Evolutionary conservation across 1,140 invertebrate genomes (phyloP), one percentile per base, ranked within the genome.

Genomic region (Sogatella furcifera): DNA sequence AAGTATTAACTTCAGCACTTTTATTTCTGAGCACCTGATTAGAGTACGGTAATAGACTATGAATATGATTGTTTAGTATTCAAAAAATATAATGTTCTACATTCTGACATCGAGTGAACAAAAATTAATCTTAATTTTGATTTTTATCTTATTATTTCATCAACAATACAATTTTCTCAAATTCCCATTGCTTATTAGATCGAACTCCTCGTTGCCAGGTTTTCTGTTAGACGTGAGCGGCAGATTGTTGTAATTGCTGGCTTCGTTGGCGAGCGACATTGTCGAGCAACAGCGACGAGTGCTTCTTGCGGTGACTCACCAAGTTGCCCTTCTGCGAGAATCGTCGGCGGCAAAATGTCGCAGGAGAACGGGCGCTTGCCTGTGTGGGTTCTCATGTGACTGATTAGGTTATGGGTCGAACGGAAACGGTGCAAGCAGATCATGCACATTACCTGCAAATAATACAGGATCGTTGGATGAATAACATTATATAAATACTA

Each of bases 301-400:
- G 89, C 70, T 92, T 95, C 73, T 92, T 92, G 49, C 90, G 79
- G 70, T 95, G 92, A 2, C 92, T 80, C 55, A 95, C 80, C 91
- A 95, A 93, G 70, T 88, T 92, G 75, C 95, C 91, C 68, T 95
- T 94, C n/a, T 95, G 75, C 0, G 91, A 95, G 75, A 95, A 95
- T 56, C 87, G 80, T 5, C 90, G 75, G 11, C 82, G 73, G 69
- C 92, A 95, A 11, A n/a, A 90, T 83, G 67, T 90, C 85, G 65
- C 89, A 92, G 43, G 86, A 81, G 69, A 89, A 91, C 0, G 84
- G 84, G 0, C 89, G 73, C 69, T 92, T 90, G 0, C 89, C 89
- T 0, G 89, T 91, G 68, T 93, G 89, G 0, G 89, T 91, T 41
- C 91, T 75, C 89, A 96, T 94, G 73, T 97, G 94, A 9, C 92